Conservation (phyloP, 2,113 vertebrate species). For the Mustela nigripes region DNA sequence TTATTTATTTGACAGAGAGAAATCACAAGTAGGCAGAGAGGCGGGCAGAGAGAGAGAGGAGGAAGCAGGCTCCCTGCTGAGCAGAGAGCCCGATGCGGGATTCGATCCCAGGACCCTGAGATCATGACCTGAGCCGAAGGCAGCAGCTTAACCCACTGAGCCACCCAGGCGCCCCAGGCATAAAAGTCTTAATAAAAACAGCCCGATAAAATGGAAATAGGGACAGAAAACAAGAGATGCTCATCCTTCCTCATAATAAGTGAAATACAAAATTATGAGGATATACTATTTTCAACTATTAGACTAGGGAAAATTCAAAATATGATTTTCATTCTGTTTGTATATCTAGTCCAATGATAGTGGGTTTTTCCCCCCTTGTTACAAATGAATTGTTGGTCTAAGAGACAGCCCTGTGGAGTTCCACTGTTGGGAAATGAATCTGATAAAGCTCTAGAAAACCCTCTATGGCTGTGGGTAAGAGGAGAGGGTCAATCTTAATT, state of each 20-base stretch:
- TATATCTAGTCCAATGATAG: background rate
- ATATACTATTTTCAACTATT: background rate
- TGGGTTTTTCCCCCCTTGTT: background rate
- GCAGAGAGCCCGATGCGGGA: no score
- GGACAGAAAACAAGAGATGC: background rate
- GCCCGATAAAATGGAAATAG: background rate
- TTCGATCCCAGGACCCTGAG: no score
- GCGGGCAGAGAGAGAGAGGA: no score
- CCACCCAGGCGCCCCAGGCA: no score
- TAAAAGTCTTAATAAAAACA: background rate
- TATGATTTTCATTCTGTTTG: background rate
- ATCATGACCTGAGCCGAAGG: no score
- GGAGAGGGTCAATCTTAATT: background rate
- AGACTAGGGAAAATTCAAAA: background rate
- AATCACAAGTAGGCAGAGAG: no score
- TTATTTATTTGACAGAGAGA: no score
- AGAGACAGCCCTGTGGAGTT: background rate
- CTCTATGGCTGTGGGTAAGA: background rate
- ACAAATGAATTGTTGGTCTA: constrained; percentile 12
- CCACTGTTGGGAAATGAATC: background rate
- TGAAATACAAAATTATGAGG: background rate
- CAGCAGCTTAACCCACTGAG: no score
- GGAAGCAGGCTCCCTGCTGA: no score
- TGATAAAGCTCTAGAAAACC: background rate
- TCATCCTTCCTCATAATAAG: background rate